Conservation (phyloP, 2,888 invertebrate species). For the Agrochola lota region DNA sequence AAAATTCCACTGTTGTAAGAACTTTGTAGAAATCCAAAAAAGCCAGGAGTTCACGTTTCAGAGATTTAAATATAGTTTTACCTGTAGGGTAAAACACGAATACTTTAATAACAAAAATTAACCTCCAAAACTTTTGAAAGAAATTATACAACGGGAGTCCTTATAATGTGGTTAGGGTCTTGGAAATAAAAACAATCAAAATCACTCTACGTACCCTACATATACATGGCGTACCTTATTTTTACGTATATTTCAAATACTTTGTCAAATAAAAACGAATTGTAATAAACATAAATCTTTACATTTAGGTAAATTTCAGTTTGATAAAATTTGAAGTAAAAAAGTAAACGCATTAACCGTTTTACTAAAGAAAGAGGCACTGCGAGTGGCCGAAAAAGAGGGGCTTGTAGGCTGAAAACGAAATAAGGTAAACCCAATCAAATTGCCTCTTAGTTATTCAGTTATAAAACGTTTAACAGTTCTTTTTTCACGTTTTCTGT, state of each 20-base stretch:
- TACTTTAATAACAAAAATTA: not conserved
- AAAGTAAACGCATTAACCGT: conserved; percentile 5
- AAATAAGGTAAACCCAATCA: conserved; percentile 3
- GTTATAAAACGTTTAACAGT: not conserved
- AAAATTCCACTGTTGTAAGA: not conserved
- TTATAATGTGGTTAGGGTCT: not conserved
- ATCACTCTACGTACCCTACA: not conserved
- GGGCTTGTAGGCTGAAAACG: not conserved
- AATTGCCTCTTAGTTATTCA: not conserved
- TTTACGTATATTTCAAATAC: too few species aligned
- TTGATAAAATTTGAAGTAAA: not conserved
- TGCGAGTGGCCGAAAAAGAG: too few species aligned
- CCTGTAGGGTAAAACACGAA: not conserved
- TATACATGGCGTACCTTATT: too few species aligned
- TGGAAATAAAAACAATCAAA: not conserved
- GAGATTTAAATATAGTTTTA: not conserved
- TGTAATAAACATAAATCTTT: not conserved
- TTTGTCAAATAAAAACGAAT: not conserved
- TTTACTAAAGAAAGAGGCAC: conserved; percentile 1
- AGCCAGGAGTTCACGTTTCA: not conserved
- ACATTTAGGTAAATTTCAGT: not conserved
- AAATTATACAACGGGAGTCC: not conserved
- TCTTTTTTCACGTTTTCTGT: not conserved
- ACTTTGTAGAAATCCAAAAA: not conserved
- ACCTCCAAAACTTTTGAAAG: not conserved